Conservation (phyloP, 2,113 vertebrate genomes). For the Tympanuchus pallidicinctus region DNA sequence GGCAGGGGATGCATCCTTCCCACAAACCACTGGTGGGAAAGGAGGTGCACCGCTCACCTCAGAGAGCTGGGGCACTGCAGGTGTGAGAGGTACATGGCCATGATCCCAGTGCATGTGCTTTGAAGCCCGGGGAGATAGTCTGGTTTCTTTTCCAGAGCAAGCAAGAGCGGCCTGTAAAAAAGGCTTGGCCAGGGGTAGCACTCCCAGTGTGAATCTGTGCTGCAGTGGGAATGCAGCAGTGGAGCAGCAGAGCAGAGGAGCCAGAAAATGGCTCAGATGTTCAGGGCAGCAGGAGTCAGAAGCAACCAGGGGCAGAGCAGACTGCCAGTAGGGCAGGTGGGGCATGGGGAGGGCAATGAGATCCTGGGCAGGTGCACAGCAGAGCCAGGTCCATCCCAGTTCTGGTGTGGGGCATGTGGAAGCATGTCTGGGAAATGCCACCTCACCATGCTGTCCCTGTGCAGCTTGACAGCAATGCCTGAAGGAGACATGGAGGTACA, state of each 20-base stretch:
- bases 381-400: background rate
- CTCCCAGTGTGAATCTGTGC: background rate
- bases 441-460: fast-evolving
- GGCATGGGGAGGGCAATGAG: background rate
- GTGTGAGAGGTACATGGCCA: too few relatives aligned
- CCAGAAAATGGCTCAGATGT: background rate
- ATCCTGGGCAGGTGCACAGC: too few relatives aligned
- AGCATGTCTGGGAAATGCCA: fast-evolving
- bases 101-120: background rate
- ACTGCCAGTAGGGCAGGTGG: background rate
- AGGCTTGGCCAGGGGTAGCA: background rate
- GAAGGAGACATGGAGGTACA: background rate
- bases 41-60: background rate
- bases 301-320: background rate
- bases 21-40: background rate
- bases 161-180: background rate
- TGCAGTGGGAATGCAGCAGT: background rate
- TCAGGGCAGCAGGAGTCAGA: background rate
- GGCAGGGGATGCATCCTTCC: background rate
- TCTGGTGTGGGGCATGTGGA: background rate
- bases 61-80: background rate
- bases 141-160: background rate
- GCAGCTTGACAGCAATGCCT: fast-evolving
- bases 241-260: too few relatives aligned
- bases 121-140: background rate